Conservation (phyloP, 2,113 vertebrate genomes). For the Sinocyclocheilus anophthalmus region DNA sequence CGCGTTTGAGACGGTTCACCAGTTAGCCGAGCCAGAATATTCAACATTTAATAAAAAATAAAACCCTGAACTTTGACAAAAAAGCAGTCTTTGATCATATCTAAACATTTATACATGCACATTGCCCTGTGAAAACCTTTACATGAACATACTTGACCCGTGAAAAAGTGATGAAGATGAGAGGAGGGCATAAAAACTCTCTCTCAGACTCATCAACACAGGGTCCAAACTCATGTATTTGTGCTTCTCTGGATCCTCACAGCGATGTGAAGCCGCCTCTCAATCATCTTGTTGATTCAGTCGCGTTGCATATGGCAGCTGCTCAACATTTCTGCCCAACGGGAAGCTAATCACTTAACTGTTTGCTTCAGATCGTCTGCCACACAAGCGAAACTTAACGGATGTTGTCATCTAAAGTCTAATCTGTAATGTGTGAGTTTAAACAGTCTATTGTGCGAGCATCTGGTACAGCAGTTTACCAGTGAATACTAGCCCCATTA, state of each 20-base stretch:
- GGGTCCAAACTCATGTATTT: conserved; percentile 31
- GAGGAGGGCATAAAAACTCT: not conserved
- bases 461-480: not conserved
- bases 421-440: conserved; percentile 77
- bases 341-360: conserved; percentile 85
- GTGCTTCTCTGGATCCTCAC: conserved; percentile 21
- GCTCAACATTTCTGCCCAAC: conserved; percentile 74
- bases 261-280: conserved; percentile 55
- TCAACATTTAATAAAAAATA: too few relatives aligned
- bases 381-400: conserved; percentile 81
- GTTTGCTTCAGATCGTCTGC: conserved; percentile 85
- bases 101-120: too few relatives aligned
- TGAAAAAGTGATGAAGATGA: not conserved
- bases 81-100: too few relatives aligned
- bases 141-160: too few relatives aligned
- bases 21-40: too few relatives aligned
- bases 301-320: conserved; percentile 76
- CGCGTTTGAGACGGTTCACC: too few relatives aligned
- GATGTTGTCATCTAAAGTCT: conserved; percentile 68
- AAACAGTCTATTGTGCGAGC: not conserved
- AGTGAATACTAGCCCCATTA: not conserved
- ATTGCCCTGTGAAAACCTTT: too few relatives aligned
- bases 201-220: not conserved
- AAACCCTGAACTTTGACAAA: too few relatives aligned
- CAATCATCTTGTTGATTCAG: conserved; percentile 79